These are phyloP conservation scores for Atrichornis clamosus DNA, from an alignment of 2,113 vertebrate genomes.

Conservation along the genomic window DNA sequence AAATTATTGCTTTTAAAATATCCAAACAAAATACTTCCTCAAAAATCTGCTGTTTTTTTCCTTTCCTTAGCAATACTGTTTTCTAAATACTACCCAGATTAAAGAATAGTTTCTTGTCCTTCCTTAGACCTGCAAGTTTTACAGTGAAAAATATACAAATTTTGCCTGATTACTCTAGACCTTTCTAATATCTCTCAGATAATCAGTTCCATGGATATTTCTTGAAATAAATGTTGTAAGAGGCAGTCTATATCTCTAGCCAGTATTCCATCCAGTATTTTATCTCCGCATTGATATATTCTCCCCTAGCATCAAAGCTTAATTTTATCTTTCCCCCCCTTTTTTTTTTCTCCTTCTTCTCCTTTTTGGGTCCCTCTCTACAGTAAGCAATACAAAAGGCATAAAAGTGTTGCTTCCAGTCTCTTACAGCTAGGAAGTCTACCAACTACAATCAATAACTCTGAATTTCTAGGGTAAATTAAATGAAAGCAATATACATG, in stretches of 20 bases:
- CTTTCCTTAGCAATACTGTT: background rate
- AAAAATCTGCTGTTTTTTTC: background rate
- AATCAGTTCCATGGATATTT: background rate
- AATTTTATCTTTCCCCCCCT: accelerated
- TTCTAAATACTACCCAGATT: background rate
- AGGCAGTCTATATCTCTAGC: background rate
- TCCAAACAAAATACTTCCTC: background rate
- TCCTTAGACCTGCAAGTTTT: background rate
- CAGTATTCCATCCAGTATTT: background rate
- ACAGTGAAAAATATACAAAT: background rate
- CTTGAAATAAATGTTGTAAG: background rate
- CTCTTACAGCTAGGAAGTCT: constrained; percentile 28
- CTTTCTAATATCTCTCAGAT: background rate
- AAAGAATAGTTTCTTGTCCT: background rate
- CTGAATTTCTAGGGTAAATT: constrained; percentile 45
- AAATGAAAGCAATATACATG: constrained; percentile 47
- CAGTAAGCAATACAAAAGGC: background rate
- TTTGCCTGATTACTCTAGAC: background rate
- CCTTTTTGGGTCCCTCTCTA: background rate
- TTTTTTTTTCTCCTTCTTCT: background rate
- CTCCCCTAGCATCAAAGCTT: background rate
- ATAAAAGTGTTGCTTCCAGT: background rate
- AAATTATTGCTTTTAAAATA: background rate
- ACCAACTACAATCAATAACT: constrained; percentile 38
- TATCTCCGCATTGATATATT: background rate